These are phyloP conservation scores for Pelmatolapia mariae DNA, from an alignment of 2,113 vertebrate species.

Conservation along the genomic window DNA sequence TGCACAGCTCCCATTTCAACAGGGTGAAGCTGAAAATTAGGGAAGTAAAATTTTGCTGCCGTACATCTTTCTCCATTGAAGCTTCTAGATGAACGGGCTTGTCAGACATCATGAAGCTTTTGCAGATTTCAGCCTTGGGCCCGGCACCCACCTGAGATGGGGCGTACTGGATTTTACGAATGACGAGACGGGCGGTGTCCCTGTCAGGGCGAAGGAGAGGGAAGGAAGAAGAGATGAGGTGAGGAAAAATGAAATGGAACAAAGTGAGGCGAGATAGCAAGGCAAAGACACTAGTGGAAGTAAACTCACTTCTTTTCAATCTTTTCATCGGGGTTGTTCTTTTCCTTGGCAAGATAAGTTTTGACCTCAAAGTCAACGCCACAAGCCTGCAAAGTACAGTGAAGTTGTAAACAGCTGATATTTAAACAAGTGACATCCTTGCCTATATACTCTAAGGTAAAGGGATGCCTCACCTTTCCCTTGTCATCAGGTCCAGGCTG, in stretches of 20 bases:
- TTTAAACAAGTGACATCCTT: not conserved
- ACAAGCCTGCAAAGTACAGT: conserved; percentile 73
- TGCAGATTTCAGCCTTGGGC: conserved; percentile 74
- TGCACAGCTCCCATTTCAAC: not conserved
- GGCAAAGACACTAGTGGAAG: not conserved
- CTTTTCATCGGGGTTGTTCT: conserved; percentile 81
- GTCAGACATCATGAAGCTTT: conserved; percentile 91
- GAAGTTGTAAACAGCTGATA: not conserved
- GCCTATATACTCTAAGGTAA: no score
- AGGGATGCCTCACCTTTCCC: conserved; percentile 60
- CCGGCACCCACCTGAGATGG: conserved; percentile 60
- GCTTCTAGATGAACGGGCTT: conserved; percentile 84
- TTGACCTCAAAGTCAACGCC: conserved; percentile 91
- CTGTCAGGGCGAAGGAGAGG: conserved; percentile 46
- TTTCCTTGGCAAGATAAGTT: conserved; percentile 74
- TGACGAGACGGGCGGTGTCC: conserved; percentile 81
- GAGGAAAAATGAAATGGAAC: not conserved
- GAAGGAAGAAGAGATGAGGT: not conserved
- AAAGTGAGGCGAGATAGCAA: not conserved
- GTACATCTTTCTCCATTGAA: conserved; percentile 82
- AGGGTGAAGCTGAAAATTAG: not conserved
- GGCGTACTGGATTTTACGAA: conserved; percentile 88
- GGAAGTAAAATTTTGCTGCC: not conserved
- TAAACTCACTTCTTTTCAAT: conserved; percentile 82
- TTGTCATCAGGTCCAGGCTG: conserved; percentile 70